Conservation (phyloP, 2,888 invertebrate species). For the Phengaris alcon region DNA sequence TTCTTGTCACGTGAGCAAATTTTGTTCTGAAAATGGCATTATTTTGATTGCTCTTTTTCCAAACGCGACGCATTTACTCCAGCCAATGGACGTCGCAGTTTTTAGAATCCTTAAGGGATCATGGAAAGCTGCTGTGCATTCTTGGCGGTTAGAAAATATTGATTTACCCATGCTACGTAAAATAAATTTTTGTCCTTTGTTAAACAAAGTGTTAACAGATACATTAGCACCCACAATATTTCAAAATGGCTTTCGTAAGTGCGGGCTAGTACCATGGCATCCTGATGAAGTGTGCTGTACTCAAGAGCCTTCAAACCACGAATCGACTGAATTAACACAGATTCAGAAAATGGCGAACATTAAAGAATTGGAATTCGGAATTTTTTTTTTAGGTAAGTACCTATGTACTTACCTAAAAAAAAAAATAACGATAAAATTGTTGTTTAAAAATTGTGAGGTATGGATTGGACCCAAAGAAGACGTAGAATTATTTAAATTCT, state of each 20-base stretch:
- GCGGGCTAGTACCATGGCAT: slow-evolving; percentile 22
- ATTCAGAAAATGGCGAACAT: slow-evolving; percentile 14
- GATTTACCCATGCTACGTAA: slow-evolving; percentile 31
- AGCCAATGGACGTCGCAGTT: slow-evolving; percentile 42
- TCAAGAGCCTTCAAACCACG: slow-evolving; percentile 2
- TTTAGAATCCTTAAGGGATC: too few relatives aligned
- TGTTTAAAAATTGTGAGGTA: background rate
- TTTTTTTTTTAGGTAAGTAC: too few relatives aligned
- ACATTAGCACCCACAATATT: slow-evolving; percentile 33
- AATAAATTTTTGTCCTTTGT: slow-evolving; percentile 34
- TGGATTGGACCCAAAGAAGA: background rate
- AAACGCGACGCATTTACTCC: slow-evolving; percentile 54
- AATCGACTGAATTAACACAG: background rate
- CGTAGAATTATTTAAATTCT: slow-evolving; percentile 19
- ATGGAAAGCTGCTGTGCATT: background rate
- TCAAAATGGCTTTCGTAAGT: slow-evolving; percentile 18
- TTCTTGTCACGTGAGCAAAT: slow-evolving; percentile 34
- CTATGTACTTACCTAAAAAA: background rate
- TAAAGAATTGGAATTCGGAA: background rate
- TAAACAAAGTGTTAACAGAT: slow-evolving; percentile 32
- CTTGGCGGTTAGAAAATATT: slow-evolving; percentile 31
- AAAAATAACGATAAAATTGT: background rate
- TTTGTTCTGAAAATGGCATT: slow-evolving; percentile 33
- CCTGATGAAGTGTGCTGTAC: slow-evolving; percentile 24
- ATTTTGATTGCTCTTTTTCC: slow-evolving; percentile 40